A percentile compares a stretch with the other conserved stretches of the same genome.
These are phyloP conservation scores for Scalopus aquaticus DNA, from an alignment of 2,113 vertebrate genomes.

Conservation along the genomic window DNA sequence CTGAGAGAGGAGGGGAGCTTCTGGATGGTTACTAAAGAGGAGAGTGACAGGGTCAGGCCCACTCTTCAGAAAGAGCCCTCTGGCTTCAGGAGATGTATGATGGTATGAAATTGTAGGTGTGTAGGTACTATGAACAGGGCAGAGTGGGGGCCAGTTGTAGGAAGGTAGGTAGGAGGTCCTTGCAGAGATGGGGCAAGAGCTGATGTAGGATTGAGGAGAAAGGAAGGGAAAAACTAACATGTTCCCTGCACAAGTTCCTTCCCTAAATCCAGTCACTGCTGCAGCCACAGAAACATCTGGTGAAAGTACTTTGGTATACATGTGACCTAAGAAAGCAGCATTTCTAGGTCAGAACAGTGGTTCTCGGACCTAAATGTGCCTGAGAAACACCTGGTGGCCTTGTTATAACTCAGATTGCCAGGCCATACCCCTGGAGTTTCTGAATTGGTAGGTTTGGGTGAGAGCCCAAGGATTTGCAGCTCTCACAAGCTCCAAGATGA, in stretches of 20 bases:
- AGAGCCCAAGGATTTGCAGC: neutral
- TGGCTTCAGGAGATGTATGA: neutral
- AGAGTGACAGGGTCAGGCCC: neutral
- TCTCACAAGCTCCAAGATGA: slow-evolving; percentile 26
- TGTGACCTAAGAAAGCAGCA: neutral
- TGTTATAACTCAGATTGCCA: neutral
- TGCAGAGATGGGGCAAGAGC: neutral
- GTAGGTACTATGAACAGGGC: neutral
- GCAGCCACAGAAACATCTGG: neutral
- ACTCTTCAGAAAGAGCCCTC: neutral
- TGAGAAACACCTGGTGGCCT: neutral
- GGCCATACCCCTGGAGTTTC: neutral
- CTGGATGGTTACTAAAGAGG: neutral
- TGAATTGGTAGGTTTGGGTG: neutral
- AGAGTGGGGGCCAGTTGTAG: neutral
- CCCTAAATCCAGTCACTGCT: neutral
- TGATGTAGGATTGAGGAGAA: neutral
- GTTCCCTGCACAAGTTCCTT: neutral
- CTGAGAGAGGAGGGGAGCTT: neutral
- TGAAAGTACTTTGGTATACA: neutral
- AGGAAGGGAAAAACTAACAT: neutral
- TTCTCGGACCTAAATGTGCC: neutral
- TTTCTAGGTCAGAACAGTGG: neutral
- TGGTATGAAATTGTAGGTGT: neutral
- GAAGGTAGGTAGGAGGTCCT: neutral